These are phyloP conservation scores for Bimastos eiseni DNA, from an alignment of 2,888 invertebrate genomes.

Conservation along the genomic window DNA sequence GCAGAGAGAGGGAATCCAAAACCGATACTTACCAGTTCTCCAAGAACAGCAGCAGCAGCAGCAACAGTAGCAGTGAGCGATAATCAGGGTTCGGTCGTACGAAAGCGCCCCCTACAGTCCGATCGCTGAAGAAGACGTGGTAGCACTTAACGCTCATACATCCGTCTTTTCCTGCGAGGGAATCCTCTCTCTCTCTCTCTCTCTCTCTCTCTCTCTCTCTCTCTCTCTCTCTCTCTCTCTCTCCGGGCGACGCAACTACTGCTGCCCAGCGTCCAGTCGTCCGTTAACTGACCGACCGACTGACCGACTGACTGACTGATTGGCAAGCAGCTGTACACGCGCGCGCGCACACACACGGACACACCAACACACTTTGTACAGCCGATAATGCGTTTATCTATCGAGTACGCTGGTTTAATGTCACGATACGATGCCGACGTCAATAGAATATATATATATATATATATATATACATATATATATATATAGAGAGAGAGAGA, in stretches of 20 bases:
- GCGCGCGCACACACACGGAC: neutral
- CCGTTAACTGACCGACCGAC: neutral
- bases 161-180: no score
- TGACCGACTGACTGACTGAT: neutral
- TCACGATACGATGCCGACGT: constrained; percentile 3
- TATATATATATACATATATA: no score
- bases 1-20: neutral
- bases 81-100: neutral
- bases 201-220: no score
- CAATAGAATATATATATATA: no score
- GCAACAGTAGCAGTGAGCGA: neutral
- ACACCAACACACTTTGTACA: neutral
- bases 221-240: no score
- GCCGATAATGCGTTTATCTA: constrained; percentile 6
- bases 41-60: no score
- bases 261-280: neutral
- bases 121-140: neutral
- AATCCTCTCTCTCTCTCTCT: no score
- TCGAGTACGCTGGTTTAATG: constrained; percentile 13
- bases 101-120: neutral
- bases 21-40: neutral
- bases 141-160: neutral
- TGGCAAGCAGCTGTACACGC: neutral
- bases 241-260: neutral
- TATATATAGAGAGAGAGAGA: no score